phyloP scores from a whole-genome alignment of 2,888 invertebrate species.

The Gryllus longicercus region DNA sequence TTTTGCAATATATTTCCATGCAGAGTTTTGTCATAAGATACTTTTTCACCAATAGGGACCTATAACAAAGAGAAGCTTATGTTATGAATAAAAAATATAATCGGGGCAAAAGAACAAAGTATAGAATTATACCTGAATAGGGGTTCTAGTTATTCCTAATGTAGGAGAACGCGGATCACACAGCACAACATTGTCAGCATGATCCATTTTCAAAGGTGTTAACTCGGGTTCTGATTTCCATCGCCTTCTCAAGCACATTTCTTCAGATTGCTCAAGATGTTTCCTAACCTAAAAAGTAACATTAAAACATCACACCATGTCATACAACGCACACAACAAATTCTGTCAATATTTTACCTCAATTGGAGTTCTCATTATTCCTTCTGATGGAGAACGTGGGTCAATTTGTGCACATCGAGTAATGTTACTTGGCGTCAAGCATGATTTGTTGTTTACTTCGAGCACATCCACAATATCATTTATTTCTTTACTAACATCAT shows the following conservation, averaged over 20 bases:
- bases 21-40: too few species aligned
- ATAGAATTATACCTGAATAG: background rate
- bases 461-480: background rate
- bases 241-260: background rate
- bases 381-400: background rate
- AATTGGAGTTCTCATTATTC: background rate
- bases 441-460: background rate
- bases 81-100: too few species aligned
- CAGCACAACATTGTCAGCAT: background rate
- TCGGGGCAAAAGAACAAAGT: too few species aligned
- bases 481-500: background rate
- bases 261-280: background rate
- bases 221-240: background rate
- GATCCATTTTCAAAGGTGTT: background rate
- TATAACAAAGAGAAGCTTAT: too few species aligned
- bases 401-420: background rate
- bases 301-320: too few species aligned
- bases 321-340: too few species aligned
- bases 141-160: background rate
- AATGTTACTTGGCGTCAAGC: background rate
- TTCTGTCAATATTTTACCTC: background rate
- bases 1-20: too few species aligned
- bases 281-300: background rate
- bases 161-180: background rate
- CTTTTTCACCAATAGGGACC: too few species aligned